Percentiles rank a stretch among this genome's conserved stretches.
These are phyloP conservation scores for Cynaeus angustus DNA, from an alignment of 2,888 invertebrate genomes.

Conservation along the genomic window DNA sequence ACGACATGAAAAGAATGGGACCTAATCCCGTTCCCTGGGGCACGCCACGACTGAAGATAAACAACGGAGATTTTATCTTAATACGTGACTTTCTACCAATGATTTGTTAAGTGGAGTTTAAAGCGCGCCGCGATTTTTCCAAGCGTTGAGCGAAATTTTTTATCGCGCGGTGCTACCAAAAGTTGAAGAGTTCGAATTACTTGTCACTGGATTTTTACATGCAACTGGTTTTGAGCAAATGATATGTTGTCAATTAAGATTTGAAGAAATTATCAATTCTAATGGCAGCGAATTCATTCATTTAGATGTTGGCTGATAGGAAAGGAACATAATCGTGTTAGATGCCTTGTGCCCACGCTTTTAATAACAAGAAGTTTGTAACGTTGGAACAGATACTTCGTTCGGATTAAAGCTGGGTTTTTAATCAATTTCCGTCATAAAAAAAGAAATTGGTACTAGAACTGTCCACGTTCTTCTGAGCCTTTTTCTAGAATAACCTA, in stretches of 20 bases:
- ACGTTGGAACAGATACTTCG: too few species aligned
- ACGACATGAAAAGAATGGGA: constrained; percentile 25
- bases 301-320: constrained; percentile 1
- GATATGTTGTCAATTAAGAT: constrained; percentile 12
- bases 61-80: constrained; percentile 23
- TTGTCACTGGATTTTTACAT: too few species aligned
- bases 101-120: constrained; percentile 27
- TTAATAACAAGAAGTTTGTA: neutral
- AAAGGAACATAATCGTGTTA: constrained; percentile 4
- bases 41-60: constrained; percentile 29
- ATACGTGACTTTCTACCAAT: constrained; percentile 35
- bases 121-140: constrained; percentile 12
- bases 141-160: too few species aligned
- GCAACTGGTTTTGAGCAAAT: constrained; percentile 6
- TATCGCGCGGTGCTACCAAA: too few species aligned
- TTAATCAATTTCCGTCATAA: too few species aligned
- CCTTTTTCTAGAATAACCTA: too few species aligned
- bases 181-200: too few species aligned
- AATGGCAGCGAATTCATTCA: neutral
- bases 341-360: constrained; percentile 5
- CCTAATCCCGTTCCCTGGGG: constrained; percentile 27
- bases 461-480: too few species aligned
- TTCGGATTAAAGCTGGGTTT: too few species aligned
- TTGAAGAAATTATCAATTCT: constrained; percentile 4
- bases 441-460: too few species aligned